A percentile compares a stretch with the other conserved stretches of the same genome.
Conservation (phyloP, 1,140 invertebrate species). For the Delia radicum region DNA sequence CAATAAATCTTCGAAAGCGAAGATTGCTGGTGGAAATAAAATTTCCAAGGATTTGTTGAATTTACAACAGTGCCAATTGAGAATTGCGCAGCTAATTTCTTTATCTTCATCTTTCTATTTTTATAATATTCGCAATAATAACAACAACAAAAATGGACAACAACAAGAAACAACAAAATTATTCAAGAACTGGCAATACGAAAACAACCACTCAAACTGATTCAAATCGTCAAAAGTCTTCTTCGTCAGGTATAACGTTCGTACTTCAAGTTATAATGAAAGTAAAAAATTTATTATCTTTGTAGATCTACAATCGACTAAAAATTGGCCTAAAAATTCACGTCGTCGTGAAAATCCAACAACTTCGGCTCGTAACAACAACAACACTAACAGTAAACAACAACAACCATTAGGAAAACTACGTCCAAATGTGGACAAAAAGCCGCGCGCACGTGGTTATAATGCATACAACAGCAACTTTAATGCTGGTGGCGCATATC, state of each 20-base stretch:
- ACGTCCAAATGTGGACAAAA: conserved; percentile 52
- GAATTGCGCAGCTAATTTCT: conserved; percentile 17
- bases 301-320: conserved; percentile 45
- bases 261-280: neutral
- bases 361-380: conserved; percentile 42
- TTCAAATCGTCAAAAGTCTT: conserved; percentile 41
- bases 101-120: conserved; percentile 12
- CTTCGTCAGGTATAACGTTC: conserved; percentile 39
- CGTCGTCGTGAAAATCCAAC: conserved; percentile 47
- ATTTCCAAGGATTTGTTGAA: conserved; percentile 32
- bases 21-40: conserved; percentile 36
- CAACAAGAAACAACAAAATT: conserved; percentile 46
- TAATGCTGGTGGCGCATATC: conserved; percentile 5
- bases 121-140: conserved; percentile 34
- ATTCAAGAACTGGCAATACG: conserved; percentile 35
- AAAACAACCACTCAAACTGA: conserved; percentile 39
- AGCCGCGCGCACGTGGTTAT: conserved; percentile 40
- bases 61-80: neutral
- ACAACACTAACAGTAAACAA: conserved; percentile 31
- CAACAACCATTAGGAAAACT: conserved; percentile 39
- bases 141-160: conserved; percentile 36
- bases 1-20: conserved; percentile 10
- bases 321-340: conserved; percentile 38
- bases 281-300: no score
- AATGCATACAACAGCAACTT: conserved; percentile 26